Percentiles rank a stretch among this genome's conserved stretches.
Conservation (phyloP, 2,113 vertebrate genomes). For the Meriones unguiculatus region DNA sequence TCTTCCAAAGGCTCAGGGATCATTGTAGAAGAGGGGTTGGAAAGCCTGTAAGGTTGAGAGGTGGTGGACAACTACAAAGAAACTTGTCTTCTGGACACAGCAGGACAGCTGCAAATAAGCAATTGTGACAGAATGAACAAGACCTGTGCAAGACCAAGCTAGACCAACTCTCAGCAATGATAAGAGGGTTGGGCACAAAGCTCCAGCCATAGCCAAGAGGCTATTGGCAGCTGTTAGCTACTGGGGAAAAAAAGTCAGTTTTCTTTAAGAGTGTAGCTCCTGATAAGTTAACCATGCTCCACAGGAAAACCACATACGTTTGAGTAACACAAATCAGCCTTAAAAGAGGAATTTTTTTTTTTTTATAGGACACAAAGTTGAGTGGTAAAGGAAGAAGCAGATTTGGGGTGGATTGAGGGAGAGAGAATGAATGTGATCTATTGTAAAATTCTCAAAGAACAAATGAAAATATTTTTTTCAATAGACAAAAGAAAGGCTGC, state of each 20-base stretch:
- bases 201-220: neutral
- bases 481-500: neutral
- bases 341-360: too few species aligned
- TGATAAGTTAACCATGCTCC: neutral
- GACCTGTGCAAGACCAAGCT: neutral
- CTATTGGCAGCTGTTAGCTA: neutral
- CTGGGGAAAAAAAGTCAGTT: neutral
- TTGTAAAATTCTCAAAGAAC: neutral
- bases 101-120: neutral
- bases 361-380: neutral
- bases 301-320: neutral
- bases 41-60: neutral
- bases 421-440: neutral
- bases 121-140: neutral
- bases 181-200: neutral
- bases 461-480: neutral
- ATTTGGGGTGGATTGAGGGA: neutral
- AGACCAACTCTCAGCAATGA: neutral
- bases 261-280: neutral
- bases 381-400: neutral
- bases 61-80: neutral
- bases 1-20: neutral
- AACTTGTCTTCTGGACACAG: neutral
- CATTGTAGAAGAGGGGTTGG: neutral
- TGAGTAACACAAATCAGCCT: neutral